phyloP scores from a whole-genome alignment of 2,888 invertebrate species.

The Agrenia bidenticulata region DNA sequence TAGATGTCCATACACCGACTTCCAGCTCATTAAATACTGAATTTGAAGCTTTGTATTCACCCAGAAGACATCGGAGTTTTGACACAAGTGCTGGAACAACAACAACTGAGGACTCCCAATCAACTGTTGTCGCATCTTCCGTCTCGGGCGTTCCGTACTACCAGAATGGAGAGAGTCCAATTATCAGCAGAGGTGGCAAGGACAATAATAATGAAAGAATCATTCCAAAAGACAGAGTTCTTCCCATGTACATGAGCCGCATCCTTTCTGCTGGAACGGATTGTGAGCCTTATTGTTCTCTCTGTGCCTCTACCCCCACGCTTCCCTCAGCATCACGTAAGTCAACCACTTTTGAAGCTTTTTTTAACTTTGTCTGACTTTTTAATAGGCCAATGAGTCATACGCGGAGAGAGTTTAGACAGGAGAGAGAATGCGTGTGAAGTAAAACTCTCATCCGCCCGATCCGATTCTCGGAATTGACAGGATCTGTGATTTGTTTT shows the following conservation, averaged over 20 bases:
- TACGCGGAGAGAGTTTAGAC: neutral
- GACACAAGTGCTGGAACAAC: constrained; percentile 17
- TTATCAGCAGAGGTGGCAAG: neutral
- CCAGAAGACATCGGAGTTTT: constrained; percentile 9
- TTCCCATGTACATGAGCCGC: constrained; percentile 37
- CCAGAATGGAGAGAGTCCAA: neutral
- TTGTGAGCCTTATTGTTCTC: constrained; percentile 51
- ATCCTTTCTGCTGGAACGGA: constrained; percentile 36
- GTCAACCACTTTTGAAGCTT: constrained; percentile 22
- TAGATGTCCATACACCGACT: constrained; percentile 47
- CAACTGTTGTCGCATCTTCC: constrained; percentile 14
- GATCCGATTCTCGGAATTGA: no score
- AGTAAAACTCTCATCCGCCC: no score
- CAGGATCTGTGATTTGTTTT: no score
- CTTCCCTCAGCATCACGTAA: constrained; percentile 40
- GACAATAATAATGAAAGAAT: constrained; percentile 14
- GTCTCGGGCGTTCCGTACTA: neutral
- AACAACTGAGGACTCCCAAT: constrained; percentile 16
- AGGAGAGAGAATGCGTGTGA: no score
- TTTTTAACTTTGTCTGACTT: neutral
- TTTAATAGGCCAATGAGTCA: constrained; percentile 10
- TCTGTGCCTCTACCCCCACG: constrained; percentile 43
- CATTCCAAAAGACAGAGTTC: constrained; percentile 23
- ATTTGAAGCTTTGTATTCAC: constrained; percentile 13
- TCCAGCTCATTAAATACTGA: constrained; percentile 27